Evolutionary conservation across 2,888 invertebrate species (phyloP).

Genomic region (Mayetiola destructor): DNA sequence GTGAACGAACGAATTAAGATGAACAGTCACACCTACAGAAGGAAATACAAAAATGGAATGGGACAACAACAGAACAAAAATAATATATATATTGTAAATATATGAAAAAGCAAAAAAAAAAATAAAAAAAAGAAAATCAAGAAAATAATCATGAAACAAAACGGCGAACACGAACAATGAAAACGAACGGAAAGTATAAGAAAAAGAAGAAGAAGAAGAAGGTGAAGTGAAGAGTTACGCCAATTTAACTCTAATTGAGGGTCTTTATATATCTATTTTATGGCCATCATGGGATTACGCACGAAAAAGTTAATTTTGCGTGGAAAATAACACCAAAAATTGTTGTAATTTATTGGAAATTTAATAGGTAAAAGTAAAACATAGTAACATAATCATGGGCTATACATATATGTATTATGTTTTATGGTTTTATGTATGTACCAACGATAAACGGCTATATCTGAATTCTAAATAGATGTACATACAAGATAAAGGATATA

Average conservation of each 20-base stretch:
- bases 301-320: conserved; percentile 15
- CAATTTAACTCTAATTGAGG: conserved; percentile 14
- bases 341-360: conserved; percentile 15
- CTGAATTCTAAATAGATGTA: too few relatives aligned
- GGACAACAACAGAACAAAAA: background rate
- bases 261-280: conserved; percentile 14
- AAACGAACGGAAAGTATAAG: background rate
- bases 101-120: background rate
- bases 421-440: too few relatives aligned
- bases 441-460: too few relatives aligned
- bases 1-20: too few relatives aligned
- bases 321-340: conserved; percentile 16
- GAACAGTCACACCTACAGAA: too few relatives aligned
- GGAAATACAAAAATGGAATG: conserved; percentile 10
- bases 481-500: too few relatives aligned
- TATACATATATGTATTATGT: too few relatives aligned
- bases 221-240: background rate
- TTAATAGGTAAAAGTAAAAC: conserved; percentile 14
- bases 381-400: too few relatives aligned
- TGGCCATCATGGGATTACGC: conserved; percentile 14
- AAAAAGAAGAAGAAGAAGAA: too few relatives aligned
- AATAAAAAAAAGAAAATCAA: background rate
- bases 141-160: background rate
- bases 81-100: too few relatives aligned
- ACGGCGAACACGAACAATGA: background rate